Percentiles rank a stretch among this genome's conserved stretches.
Evolutionary conservation across 2,113 vertebrate genomes (phyloP).

Genomic region (Grantiella picta): DNA sequence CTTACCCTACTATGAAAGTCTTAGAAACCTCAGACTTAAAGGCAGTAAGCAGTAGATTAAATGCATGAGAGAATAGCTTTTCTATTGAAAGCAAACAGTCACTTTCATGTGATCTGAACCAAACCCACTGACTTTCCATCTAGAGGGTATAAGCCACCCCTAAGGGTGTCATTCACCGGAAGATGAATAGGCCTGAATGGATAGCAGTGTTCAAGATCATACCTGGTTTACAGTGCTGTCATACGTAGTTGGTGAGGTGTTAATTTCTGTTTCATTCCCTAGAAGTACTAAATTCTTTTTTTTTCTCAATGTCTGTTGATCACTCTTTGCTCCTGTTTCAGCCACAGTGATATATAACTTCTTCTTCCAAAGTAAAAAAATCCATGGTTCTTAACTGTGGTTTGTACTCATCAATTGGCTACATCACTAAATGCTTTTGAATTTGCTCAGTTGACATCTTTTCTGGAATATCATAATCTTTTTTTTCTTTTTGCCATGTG

Average conservation of each 20-base stretch:
- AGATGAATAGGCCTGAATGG: background rate
- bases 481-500: too few species aligned
- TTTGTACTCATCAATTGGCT: too few species aligned
- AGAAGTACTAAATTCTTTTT: background rate
- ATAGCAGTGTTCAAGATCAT: background rate
- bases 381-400: background rate
- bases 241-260: background rate
- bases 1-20: background rate
- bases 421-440: too few species aligned
- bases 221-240: background rate
- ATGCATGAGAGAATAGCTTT: background rate
- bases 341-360: background rate
- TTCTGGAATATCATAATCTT: too few species aligned
- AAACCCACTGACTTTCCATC: background rate
- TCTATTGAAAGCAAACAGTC: background rate
- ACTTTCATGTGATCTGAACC: background rate
- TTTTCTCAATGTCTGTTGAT: background rate
- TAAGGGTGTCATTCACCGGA: background rate
- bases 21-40: background rate
- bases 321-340: background rate
- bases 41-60: background rate
- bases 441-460: too few species aligned
- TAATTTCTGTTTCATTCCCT: background rate
- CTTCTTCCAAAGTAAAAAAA: background rate
- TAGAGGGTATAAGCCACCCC: background rate